These are phyloP conservation scores for Agrochola macilenta DNA, from an alignment of 2,888 invertebrate genomes.

Conservation along the genomic window DNA sequence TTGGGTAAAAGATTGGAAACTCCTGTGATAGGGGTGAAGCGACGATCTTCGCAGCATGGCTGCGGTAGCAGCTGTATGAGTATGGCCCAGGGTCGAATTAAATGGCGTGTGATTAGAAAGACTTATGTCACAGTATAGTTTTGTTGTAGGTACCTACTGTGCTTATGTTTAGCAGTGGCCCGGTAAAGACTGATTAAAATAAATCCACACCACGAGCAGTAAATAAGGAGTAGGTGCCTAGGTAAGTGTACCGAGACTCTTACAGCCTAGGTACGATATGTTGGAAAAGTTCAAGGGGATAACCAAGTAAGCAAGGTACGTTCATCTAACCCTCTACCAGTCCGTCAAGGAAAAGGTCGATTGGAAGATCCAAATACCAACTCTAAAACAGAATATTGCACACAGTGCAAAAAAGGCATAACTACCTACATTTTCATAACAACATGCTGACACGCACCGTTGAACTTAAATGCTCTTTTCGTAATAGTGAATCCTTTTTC, in stretches of 20 bases:
- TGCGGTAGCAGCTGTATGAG: background rate
- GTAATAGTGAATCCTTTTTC: constrained; percentile 60
- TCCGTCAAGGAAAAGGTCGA: background rate
- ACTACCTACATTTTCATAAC: constrained; percentile 28
- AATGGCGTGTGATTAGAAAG: background rate
- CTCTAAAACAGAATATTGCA: constrained; percentile 22
- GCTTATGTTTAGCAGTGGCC: background rate
- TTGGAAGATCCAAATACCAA: background rate
- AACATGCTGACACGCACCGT: constrained; percentile 23
- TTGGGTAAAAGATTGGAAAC: no score
- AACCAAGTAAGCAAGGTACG: background rate
- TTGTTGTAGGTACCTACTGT: no score
- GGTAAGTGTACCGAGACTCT: background rate
- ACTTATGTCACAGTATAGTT: background rate
- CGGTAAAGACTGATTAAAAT: background rate
- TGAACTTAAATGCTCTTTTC: constrained; percentile 52
- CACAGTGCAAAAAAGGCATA: constrained; percentile 14
- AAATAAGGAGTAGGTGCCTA: background rate
- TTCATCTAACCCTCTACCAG: background rate
- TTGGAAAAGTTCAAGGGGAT: background rate
- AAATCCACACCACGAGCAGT: background rate
- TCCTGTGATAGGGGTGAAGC: background rate
- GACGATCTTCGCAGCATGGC: background rate
- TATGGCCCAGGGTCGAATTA: no score
- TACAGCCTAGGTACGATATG: background rate